Evolutionary conservation across 2,888 invertebrate genomes (phyloP), one percentile per base, ranked within the genome.

Genomic region (Epinotia brunnichana): DNA sequence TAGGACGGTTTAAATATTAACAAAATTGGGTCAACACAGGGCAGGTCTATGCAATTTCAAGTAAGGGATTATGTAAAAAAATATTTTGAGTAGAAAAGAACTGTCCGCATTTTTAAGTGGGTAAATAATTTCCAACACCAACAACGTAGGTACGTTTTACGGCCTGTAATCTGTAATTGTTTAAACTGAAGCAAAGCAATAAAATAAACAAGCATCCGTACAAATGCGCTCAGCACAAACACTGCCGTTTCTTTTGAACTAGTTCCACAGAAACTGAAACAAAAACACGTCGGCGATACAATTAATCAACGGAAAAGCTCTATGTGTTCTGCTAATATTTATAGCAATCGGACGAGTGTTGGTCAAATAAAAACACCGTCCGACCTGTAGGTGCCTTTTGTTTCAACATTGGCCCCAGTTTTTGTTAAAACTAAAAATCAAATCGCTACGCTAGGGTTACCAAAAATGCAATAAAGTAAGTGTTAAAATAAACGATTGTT

Each of bases 261-360:
- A 35, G 48, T 17, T 51, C 59, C 51, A 35, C 35, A 35, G 70
- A 71, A 35, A 35, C 35, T 35, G 67, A 62, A 71, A 73, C 69
- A 71, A 74, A 74, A 70, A 70, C 61, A 62, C 60, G 54, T 73
- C 73, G 73, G 69, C 73, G 63, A 59, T 73, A 69, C 73, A 69
- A 73, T 73, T 73, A 73, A 73, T 73, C 73, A 73, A 69, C 69
- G 68, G 69, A 73, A 73, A 62, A 73, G 73, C 68, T 56, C 73
- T 68, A 73, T 71, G 70, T 71, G 60, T 73, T 69, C 57, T 53
- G 51, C 69, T 73, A 69, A 73, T 73, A 73, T 73, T 73, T 73
- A 73, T 73, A 57, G 73, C 73, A 69, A 68, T 57, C 63, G 73
- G 63, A 73, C 73, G 69, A 69, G 73, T 57, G 73, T 72, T 72